Evolutionary conservation across 2,113 vertebrate species (phyloP).

Genomic region (Lanius ludovicianus): DNA sequence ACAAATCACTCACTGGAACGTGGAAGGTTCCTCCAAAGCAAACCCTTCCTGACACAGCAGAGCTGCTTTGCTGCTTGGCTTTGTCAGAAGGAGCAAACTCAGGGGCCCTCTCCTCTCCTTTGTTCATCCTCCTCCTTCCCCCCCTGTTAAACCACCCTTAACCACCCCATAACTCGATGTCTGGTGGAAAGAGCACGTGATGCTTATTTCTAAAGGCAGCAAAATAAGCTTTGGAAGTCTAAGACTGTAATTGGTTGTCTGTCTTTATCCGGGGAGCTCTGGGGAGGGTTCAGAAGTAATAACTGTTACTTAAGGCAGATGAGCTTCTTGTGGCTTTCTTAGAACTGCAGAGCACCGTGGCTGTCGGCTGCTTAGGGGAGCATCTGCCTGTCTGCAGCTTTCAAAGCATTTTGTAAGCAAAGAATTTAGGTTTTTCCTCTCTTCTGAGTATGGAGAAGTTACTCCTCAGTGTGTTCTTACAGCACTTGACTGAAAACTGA

Average conservation of each 20-base stretch:
- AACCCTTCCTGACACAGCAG: background rate
- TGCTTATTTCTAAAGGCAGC: conserved; percentile 64
- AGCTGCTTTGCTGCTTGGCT: background rate
- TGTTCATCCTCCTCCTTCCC: background rate
- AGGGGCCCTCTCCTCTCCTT: background rate
- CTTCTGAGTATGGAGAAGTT: background rate
- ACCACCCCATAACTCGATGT: background rate
- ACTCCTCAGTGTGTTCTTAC: background rate
- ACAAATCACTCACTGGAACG: background rate
- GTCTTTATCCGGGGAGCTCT: conserved; percentile 70
- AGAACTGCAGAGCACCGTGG: background rate
- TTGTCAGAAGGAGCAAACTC: background rate
- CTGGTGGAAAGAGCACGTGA: conserved; percentile 56
- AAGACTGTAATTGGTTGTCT: conserved; percentile 78
- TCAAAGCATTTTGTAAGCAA: conserved; percentile 40
- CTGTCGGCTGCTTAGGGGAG: background rate
- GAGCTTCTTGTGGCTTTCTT: conserved; percentile 68
- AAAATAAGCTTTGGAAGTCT: conserved; percentile 69
- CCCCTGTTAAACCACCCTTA: background rate
- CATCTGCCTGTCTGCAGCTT: conserved; percentile 49
- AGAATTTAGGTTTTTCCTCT: conserved; percentile 2
- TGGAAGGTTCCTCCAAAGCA: background rate
- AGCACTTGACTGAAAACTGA: background rate
- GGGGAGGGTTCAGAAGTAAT: conserved; percentile 73
- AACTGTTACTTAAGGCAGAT: conserved; percentile 77